Base-by-base conservation (phyloP, 2,113 vertebrate species). In the Probosciger aterrimus region DNA sequence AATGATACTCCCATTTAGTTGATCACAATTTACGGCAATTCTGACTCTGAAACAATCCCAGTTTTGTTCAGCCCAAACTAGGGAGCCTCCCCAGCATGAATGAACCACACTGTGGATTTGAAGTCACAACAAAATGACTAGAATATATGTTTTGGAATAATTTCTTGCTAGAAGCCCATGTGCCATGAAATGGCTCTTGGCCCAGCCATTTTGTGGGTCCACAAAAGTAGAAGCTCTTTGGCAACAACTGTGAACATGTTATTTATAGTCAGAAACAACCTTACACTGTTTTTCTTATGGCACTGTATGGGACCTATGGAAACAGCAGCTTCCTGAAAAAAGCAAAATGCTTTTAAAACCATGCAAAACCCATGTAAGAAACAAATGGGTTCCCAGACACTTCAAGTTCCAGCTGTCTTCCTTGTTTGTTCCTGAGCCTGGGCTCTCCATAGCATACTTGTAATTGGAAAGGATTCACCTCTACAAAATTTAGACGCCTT, bases 1-100 rank as follows among this genome's bases (percentile, higher is more conserved):
- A 96, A 95, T 81, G 57, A 92, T 95, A 88, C 77, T 93, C 74
- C 79, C 76, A 73, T 93, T 90, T 93, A 86, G 46, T 23, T 71
- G 75, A 79, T 53, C 78, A 91, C 78, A 95, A 81, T 96, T 94
- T 94, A 92, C 0, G 0, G 33, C 46, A 86, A 10, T 70, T 83
- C 68, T 93, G 28, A 11, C 16, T 81, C 20, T 86, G 94, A 83
- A 95, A 84, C 20, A 50, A 31, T 24, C 10, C 37, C 23, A 37
- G 0, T 35, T 90, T 83, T 93, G 9, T 39, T 81, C 67, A 33
- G 14, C 59, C 11, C 33, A 47, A 80, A 85, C 46, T 0, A 80
- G 30, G 27, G 43, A 80, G 8, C 15, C 49, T 85, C 62, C 52
- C 22, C 77, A n/a, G 13, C 6, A 4, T 53, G 33, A 60, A 76